Conservation (phyloP, 2,113 vertebrate species). For the Saccopteryx leptura region DNA sequence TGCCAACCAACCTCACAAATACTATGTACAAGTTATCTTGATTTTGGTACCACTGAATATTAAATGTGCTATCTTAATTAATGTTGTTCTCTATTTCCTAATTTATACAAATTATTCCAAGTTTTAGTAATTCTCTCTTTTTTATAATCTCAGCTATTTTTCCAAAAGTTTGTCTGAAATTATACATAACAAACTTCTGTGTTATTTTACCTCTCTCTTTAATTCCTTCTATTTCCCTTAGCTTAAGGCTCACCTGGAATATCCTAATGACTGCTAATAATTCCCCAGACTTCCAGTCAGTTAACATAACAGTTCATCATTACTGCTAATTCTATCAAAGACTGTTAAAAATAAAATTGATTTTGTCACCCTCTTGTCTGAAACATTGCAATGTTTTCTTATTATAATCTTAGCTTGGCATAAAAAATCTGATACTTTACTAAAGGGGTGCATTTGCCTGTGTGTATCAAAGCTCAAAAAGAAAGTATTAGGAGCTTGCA, state of each 20-base stretch:
- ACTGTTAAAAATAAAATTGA: background rate
- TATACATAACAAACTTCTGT: background rate
- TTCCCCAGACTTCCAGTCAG: background rate
- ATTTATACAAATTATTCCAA: background rate
- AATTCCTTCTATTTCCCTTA: background rate
- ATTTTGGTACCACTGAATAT: background rate
- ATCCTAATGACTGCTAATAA: background rate
- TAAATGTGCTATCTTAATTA: background rate
- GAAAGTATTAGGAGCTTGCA: background rate
- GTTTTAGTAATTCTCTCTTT: background rate
- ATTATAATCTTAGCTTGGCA: background rate
- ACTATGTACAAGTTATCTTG: background rate
- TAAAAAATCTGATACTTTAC: background rate
- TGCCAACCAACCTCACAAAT: too few species aligned
- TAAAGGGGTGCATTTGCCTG: background rate
- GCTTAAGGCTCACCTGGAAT: background rate
- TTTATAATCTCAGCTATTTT: background rate
- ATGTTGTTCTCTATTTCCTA: background rate
- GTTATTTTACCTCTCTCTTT: background rate
- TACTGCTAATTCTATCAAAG: background rate
- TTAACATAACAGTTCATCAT: background rate
- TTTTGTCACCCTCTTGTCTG: background rate
- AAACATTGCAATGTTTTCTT: background rate
- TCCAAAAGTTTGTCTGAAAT: background rate
- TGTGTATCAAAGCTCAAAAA: background rate